phyloP scores from a whole-genome alignment of 2,797 vertebrate species.

The Hippocampus kuda region DNA sequence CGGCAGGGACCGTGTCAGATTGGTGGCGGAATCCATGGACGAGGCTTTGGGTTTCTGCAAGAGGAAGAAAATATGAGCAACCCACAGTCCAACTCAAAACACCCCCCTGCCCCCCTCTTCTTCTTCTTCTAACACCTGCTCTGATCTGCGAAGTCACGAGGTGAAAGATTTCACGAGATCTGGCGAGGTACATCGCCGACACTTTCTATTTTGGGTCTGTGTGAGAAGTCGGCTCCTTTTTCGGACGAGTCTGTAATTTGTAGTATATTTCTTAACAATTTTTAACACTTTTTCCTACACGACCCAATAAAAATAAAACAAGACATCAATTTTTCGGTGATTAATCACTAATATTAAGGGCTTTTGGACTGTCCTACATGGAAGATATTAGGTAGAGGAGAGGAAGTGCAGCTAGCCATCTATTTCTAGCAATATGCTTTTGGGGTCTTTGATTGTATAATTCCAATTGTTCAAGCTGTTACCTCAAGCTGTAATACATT shows the following conservation, averaged over 20 bases:
- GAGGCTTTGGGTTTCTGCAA: constrained; percentile 84
- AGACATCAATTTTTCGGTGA: too few relatives aligned
- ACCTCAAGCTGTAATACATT: too few relatives aligned
- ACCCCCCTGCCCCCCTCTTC: too few relatives aligned
- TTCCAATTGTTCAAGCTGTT: too few relatives aligned
- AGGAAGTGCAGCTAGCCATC: too few relatives aligned
- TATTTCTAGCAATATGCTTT: too few relatives aligned
- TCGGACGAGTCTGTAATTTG: background rate
- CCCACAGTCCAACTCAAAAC: background rate
- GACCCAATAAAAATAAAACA: too few relatives aligned
- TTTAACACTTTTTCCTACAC: too few relatives aligned
- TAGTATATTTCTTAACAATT: background rate
- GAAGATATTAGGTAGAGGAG: too few relatives aligned
- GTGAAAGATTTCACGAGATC: constrained; percentile 6
- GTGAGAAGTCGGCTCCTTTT: background rate
- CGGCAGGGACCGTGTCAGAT: constrained; percentile 83
- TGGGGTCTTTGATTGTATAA: too few relatives aligned
- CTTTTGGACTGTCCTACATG: too few relatives aligned
- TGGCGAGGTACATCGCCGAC: background rate
- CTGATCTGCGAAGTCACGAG: constrained; percentile 3
- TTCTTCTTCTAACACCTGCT: background rate
- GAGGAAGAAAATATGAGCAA: background rate
- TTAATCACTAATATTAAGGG: too few relatives aligned
- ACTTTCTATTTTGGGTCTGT: background rate
- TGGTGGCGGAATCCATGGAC: constrained; percentile 78